Percentiles rank a stretch among this genome's conserved stretches.
phyloP scores from a whole-genome alignment of 1,140 invertebrate species.

The Sycophaga agraensis region DNA sequence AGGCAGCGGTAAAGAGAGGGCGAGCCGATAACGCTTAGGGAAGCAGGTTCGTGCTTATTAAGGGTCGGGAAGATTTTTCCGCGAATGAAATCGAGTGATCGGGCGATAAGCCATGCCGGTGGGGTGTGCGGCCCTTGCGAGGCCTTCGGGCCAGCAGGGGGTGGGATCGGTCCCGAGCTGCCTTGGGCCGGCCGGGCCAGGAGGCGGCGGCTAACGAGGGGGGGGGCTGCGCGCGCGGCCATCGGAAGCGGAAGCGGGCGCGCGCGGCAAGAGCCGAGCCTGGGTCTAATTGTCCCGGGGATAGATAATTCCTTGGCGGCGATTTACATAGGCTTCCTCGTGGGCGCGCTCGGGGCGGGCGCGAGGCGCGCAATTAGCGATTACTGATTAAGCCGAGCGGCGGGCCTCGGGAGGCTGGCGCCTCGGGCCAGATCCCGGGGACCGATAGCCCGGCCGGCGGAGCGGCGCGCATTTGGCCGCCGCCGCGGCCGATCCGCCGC shows the following conservation, averaged over 20 bases:
- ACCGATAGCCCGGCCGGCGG: too few species aligned
- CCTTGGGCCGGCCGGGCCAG: background rate
- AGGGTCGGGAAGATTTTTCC: too few species aligned
- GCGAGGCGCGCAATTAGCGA: slow-evolving; percentile 57
- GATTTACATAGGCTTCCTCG: slow-evolving; percentile 57
- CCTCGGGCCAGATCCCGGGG: slow-evolving; percentile 37
- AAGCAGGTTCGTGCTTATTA: too few species aligned
- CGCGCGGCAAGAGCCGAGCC: slow-evolving; percentile 41
- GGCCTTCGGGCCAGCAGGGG: too few species aligned
- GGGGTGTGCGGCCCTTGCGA: too few species aligned
- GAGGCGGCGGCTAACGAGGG: background rate
- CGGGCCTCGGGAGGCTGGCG: slow-evolving; percentile 35
- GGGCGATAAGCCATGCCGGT: too few species aligned
- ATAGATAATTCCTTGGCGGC: slow-evolving; percentile 45
- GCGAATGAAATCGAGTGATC: too few species aligned
- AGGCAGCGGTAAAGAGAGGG: too few species aligned
- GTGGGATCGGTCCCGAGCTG: background rate
- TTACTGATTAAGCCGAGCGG: slow-evolving; percentile 58
- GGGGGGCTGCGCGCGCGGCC: too few species aligned
- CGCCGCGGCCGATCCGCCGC: slow-evolving; percentile 31
- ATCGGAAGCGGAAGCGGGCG: slow-evolving; percentile 46
- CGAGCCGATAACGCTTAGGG: too few species aligned
- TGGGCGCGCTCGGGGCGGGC: slow-evolving; percentile 44
- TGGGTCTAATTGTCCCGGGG: slow-evolving; percentile 54
- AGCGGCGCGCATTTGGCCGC: too few species aligned